phyloP scores from a whole-genome alignment of 2,888 invertebrate genomes.

The Cephus spinipes region DNA sequence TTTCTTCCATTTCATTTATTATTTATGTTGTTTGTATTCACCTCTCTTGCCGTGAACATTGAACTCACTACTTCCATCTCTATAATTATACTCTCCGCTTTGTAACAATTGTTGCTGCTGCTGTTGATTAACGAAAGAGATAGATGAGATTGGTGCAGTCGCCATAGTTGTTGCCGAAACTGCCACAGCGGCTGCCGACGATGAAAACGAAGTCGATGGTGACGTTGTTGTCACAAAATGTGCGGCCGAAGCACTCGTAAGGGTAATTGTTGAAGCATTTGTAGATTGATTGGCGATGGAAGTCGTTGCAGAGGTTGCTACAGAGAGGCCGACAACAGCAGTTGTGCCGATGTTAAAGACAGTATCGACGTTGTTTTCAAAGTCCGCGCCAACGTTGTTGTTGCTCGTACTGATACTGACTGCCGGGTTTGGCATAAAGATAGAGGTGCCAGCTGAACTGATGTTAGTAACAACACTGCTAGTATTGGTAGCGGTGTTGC shows the following conservation, averaged over 20 bases:
- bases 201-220: not conserved
- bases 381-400: not conserved
- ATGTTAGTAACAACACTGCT: too few relatives aligned
- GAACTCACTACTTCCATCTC: not conserved
- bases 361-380: not conserved
- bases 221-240: not conserved
- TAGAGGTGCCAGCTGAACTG: not conserved
- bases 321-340: not conserved
- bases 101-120: not conserved
- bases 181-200: constrained; percentile 4
- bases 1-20: not conserved
- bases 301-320: not conserved
- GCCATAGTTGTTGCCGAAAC: constrained; percentile 24
- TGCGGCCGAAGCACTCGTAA: not conserved
- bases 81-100: not conserved
- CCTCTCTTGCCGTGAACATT: not conserved
- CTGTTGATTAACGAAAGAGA: not conserved
- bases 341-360: not conserved
- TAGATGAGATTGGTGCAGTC: not conserved
- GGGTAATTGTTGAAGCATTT: not conserved
- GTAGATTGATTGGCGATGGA: not conserved
- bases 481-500: constrained; percentile 47
- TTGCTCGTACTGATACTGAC: not conserved
- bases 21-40: not conserved
- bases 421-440: not conserved